These are phyloP conservation scores for Aldrovandia affinis DNA, from an alignment of 2,797 vertebrate genomes.

Conservation along the genomic window DNA sequence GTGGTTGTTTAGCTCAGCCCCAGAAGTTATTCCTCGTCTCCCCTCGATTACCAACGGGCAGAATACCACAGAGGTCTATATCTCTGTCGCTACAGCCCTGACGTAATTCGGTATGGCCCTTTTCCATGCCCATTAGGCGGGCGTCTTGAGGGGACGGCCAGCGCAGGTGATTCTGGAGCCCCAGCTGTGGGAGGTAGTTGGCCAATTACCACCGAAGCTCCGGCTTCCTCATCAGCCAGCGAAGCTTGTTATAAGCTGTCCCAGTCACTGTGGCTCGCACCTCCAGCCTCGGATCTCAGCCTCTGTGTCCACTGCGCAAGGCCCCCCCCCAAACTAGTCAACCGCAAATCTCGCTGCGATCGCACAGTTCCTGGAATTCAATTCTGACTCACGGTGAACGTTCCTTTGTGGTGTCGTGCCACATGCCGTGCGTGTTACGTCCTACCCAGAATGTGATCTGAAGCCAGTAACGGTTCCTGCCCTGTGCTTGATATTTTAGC, in stretches of 20 bases:
- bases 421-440: no score
- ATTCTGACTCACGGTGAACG: slow-evolving; percentile 21
- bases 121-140: not conserved
- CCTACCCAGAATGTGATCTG: not conserved
- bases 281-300: no score
- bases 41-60: not conserved
- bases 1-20: not conserved
- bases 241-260: not conserved
- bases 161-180: not conserved
- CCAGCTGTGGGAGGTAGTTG: not conserved
- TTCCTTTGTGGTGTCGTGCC: slow-evolving; percentile 36
- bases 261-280: not conserved
- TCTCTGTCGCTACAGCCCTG: not conserved
- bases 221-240: not conserved
- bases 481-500: not conserved
- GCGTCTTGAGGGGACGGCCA: not conserved
- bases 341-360: no score
- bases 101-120: not conserved
- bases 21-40: not conserved
- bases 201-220: not conserved
- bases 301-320: not conserved
- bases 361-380: no score
- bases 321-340: no score
- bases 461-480: not conserved
- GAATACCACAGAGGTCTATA: not conserved